Percentiles rank a stretch among this genome's conserved stretches.
Conservation (phyloP, 2,797 vertebrate genomes). For the Triplophysa bombifrons region DNA sequence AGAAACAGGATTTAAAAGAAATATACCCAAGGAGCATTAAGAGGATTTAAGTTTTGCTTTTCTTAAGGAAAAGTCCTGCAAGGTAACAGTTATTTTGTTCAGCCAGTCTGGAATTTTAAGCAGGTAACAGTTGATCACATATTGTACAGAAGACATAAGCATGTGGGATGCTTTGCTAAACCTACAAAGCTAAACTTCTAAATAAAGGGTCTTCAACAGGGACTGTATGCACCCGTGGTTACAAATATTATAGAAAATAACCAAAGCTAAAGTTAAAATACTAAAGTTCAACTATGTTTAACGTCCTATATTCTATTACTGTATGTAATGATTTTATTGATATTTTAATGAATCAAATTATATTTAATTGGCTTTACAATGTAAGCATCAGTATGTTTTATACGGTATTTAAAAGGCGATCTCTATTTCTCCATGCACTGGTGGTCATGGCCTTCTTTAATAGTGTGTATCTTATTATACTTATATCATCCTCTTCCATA, state of each 20-base stretch:
- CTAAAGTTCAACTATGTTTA: too few species aligned
- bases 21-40: constrained; percentile 19
- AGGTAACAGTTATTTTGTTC: not conserved
- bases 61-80: constrained; percentile 3
- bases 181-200: not conserved
- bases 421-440: too few species aligned
- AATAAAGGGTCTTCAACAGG: not conserved
- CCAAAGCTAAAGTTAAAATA: too few species aligned
- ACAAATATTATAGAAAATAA: too few species aligned
- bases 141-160: too few species aligned
- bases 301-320: too few species aligned
- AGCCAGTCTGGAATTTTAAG: not conserved
- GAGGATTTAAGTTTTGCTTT: constrained; percentile 17
- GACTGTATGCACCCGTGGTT: too few species aligned
- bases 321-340: too few species aligned
- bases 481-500: not conserved
- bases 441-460: not conserved
- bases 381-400: not conserved
- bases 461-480: not conserved
- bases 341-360: too few species aligned
- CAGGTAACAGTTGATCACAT: too few species aligned
- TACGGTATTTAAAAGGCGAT: not conserved
- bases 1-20: constrained; percentile 18
- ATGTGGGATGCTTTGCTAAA: not conserved
- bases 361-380: too few species aligned